Evolutionary conservation across 2,888 invertebrate genomes (phyloP).

Genomic region (Keiferia lycopersicella): DNA sequence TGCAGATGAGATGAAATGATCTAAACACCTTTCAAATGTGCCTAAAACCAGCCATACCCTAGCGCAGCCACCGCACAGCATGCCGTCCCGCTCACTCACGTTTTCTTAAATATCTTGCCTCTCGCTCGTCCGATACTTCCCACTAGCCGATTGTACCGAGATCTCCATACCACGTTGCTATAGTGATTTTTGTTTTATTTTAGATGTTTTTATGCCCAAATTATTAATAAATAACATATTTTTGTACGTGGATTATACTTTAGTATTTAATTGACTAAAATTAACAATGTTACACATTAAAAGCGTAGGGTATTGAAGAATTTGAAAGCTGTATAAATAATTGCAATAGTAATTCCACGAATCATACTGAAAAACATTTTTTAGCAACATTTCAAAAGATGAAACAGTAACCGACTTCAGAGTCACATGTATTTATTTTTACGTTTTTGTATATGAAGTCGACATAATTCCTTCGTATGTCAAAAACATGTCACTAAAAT

Average conservation of each 20-base stretch:
- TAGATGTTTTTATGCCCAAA: background rate
- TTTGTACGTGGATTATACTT: background rate
- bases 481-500: too few species aligned
- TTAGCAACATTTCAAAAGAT: too few species aligned
- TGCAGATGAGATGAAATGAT: background rate
- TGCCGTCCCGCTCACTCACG: conserved; percentile 59
- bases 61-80: conserved; percentile 2
- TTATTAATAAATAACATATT: background rate
- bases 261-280: too few species aligned
- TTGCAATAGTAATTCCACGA: too few species aligned
- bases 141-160: conserved; percentile 63
- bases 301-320: background rate
- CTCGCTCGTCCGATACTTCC: conserved; percentile 69
- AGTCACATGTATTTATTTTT: too few species aligned
- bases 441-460: too few species aligned
- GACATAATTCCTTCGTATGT: too few species aligned
- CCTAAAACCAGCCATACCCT: background rate
- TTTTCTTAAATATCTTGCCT: conserved; percentile 73
- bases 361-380: too few species aligned
- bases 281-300: background rate
- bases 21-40: background rate
- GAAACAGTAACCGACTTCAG: too few species aligned
- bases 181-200: conserved; percentile 32
- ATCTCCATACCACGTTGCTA: conserved; percentile 53
- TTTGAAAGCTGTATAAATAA: background rate